phyloP scores from a whole-genome alignment of 23 tunicate genomes.

The Clavelina lepadiformis region DNA sequence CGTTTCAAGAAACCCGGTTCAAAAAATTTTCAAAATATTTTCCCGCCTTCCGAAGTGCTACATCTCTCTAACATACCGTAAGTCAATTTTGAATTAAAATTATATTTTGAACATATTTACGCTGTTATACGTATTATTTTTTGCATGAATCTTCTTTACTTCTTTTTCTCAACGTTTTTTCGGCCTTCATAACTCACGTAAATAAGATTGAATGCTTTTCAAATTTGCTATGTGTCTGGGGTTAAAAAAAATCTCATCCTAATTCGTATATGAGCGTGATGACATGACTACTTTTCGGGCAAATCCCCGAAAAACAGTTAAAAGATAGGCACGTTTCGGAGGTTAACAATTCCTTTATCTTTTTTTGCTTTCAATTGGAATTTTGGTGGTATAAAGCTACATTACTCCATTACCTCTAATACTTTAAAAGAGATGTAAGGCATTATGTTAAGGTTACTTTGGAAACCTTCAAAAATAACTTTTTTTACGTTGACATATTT shows the following conservation, averaged over 20 bases:
- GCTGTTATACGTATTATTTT: background rate
- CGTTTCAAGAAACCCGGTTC: conserved; percentile 97
- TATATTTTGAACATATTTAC: background rate
- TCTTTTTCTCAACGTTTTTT: background rate
- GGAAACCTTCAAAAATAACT: too few species aligned
- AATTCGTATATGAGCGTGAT: too few species aligned
- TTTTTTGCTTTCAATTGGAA: conserved; percentile 10
- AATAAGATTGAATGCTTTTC: too few species aligned
- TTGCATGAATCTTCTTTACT: background rate
- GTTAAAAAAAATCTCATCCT: too few species aligned
- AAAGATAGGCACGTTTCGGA: background rate
- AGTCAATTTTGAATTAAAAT: background rate
- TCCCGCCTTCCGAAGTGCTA: conserved; percentile 86
- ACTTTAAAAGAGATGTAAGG: too few species aligned
- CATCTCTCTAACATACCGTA: conserved; percentile 91
- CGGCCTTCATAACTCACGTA: too few species aligned
- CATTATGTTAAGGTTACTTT: too few species aligned
- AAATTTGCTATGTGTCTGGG: too few species aligned
- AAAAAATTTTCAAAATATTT: conserved; percentile 95
- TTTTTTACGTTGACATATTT: too few species aligned
- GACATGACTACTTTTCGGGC: too few species aligned
- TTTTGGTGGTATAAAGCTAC: too few species aligned
- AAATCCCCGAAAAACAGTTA: background rate
- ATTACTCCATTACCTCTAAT: too few species aligned
- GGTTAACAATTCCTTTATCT: background rate